Percentiles rank a stretch among this genome's conserved stretches.
These are phyloP conservation scores for Pongo pygmaeus DNA, from an alignment of 2,113 vertebrate species.

Conservation along the genomic window DNA sequence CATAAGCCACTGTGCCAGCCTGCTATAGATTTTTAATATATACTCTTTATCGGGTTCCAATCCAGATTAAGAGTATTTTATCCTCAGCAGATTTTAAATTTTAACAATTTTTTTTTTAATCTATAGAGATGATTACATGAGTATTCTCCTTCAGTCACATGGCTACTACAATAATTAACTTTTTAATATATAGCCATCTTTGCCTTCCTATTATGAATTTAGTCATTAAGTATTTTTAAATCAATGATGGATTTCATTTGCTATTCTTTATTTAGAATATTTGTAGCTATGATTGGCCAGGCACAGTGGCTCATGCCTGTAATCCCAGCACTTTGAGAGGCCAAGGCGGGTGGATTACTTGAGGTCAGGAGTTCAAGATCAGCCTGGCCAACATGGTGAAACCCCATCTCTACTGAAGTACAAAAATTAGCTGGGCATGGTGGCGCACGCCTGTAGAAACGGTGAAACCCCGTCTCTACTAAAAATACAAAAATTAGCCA, in stretches of 20 bases:
- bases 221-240: neutral
- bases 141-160: neutral
- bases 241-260: neutral
- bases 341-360: too few relatives aligned
- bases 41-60: neutral
- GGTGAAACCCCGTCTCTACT: too few relatives aligned
- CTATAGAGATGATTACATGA: neutral
- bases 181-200: neutral
- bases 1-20: too few relatives aligned
- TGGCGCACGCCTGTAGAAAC: too few relatives aligned
- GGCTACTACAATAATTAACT: neutral
- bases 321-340: too few relatives aligned
- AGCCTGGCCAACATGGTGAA: too few relatives aligned
- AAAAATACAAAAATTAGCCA: too few relatives aligned
- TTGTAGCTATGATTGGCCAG: neutral
- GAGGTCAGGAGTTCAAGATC: too few relatives aligned
- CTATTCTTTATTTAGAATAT: slow-evolving; percentile 21
- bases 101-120: neutral
- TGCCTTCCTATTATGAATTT: neutral
- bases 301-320: too few relatives aligned
- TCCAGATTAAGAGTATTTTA: neutral
- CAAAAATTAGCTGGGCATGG: too few relatives aligned
- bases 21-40: neutral
- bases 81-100: neutral
- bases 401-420: too few relatives aligned